Base-by-base conservation (phyloP, 2,888 invertebrate species). In the Conistra vaccinii region DNA sequence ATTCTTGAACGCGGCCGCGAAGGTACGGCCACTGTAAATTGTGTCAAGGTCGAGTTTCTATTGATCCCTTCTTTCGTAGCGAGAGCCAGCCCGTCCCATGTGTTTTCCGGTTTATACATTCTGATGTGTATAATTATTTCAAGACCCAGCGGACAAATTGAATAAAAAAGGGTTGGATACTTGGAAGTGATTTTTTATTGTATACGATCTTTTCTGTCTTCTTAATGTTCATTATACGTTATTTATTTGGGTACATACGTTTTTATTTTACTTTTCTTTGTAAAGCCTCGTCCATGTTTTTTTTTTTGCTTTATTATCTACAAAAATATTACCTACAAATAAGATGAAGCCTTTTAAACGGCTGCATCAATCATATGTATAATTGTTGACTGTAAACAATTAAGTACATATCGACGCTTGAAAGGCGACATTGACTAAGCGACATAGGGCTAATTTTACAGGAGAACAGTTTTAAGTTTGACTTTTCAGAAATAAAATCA, bases 21-120 rank as follows among this genome's bases (percentile, higher is more conserved):
- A 92, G 92, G 91, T 92, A 93, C 92, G 92, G 93, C 93, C 91
- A 93, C 91, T 94, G 92, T 91, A 93, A 96, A 95, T 92, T 92
- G 94, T 96, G 96, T 96, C 96, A 96, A 93, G 96, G 96, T 95
- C 94, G 94, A 87, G 88, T 90, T 90, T 88, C 91, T 96, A 96
- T 96, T 93, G 96, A 96, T 94, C 94, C 91, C 92, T 91, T 94
- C 94, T 95, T 94, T 94, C 91, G 90, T 90, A 90, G 91, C 91
- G 90, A 91, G 91, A 90, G 86, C 88, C 91, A 89, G 90, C 92
- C 92, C 92, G 88, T 91, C 92, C 92, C 91, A 91, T 93, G 91
- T 93, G 92, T 93, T 93, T 92, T 90, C 90, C 90, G 89, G 88
- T 88, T 91, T 90, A 88, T 90, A 86, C 88, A 84, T 87, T 85